phyloP scores from a whole-genome alignment of 2,797 vertebrate genomes.

The Oreonectes daqikongensis region DNA sequence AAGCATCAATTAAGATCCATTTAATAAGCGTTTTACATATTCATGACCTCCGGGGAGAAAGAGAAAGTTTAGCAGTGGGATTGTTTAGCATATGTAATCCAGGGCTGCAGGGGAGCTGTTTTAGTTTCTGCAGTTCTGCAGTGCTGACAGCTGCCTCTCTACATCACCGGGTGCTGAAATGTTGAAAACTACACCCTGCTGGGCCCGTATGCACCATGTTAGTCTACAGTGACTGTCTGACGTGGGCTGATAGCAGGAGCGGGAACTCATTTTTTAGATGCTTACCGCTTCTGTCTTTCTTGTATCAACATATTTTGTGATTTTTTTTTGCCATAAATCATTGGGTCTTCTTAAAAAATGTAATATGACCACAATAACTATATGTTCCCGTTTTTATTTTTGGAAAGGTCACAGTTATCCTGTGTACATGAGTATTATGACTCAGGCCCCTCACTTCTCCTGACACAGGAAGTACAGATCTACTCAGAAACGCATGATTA shows the following conservation, averaged over 20 bases:
- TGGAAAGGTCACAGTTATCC: not conserved
- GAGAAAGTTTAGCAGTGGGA: constrained; percentile 37
- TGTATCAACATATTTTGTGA: no score
- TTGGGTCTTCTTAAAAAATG: no score
- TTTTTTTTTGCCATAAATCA: no score
- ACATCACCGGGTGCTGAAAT: constrained; percentile 51
- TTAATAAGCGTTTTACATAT: constrained; percentile 35
- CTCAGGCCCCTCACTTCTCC: constrained; percentile 7
- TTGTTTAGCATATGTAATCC: constrained; percentile 44
- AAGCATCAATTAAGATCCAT: constrained; percentile 15
- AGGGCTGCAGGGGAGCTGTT: constrained; percentile 28
- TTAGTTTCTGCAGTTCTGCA: constrained; percentile 15
- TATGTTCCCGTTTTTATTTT: constrained; percentile 39
- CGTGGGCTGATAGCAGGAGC: not conserved
- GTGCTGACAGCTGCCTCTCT: constrained; percentile 31
- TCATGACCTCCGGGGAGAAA: constrained; percentile 30
- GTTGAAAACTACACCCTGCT: constrained; percentile 29
- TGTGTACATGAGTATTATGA: constrained; percentile 3
- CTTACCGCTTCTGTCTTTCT: no score
- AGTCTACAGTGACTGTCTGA: constrained; percentile 45
- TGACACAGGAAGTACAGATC: constrained; percentile 17
- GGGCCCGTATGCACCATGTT: constrained; percentile 42
- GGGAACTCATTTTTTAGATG: not conserved
- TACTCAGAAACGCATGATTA: constrained; percentile 36
- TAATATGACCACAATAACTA: no score